A percentile compares a stretch with the other conserved stretches of the same genome.
phyloP scores from a whole-genome alignment of 2,888 invertebrate genomes.

The Xylota sylvarum region DNA sequence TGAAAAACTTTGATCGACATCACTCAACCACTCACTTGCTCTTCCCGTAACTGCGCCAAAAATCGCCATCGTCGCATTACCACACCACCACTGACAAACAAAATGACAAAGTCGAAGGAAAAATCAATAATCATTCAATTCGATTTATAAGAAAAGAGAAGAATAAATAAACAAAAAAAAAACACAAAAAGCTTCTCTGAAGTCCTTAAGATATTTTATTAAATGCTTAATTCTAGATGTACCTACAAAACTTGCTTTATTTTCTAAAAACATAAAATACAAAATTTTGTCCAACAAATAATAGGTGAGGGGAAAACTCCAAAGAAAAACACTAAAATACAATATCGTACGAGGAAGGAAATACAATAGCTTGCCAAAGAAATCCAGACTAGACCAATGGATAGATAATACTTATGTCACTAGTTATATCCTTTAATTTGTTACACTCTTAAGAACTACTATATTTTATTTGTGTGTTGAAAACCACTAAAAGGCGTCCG shows the following conservation, averaged over 20 bases:
- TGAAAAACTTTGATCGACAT: background rate
- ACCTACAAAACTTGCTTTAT: conserved; percentile 64
- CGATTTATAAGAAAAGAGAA: background rate
- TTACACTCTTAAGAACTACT: conserved; percentile 69
- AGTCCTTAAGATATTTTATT: conserved; percentile 70
- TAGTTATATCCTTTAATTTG: conserved; percentile 58
- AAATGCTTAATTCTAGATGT: conserved; percentile 71
- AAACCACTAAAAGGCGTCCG: conserved; percentile 71
- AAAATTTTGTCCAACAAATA: conserved; percentile 69
- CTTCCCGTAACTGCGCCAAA: background rate
- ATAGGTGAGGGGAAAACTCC: conserved; percentile 24
- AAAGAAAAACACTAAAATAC: conserved; percentile 51
- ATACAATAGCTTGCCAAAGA: conserved; percentile 64
- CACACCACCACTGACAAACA: background rate
- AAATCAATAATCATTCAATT: conserved; percentile 63
- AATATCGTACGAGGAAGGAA: conserved; percentile 49
- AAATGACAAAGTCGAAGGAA: conserved; percentile 36
- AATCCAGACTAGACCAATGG: conserved; percentile 71
- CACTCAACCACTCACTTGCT: background rate
- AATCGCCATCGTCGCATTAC: background rate
- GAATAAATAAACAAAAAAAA: background rate
- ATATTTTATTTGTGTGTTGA: conserved; percentile 66
- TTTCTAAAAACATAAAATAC: conserved; percentile 70
- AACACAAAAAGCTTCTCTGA: conserved; percentile 13
- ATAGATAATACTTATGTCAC: conserved; percentile 67